These are phyloP conservation scores for Leuciscus waleckii DNA, from an alignment of 2,797 vertebrate genomes.

Conservation along the genomic window DNA sequence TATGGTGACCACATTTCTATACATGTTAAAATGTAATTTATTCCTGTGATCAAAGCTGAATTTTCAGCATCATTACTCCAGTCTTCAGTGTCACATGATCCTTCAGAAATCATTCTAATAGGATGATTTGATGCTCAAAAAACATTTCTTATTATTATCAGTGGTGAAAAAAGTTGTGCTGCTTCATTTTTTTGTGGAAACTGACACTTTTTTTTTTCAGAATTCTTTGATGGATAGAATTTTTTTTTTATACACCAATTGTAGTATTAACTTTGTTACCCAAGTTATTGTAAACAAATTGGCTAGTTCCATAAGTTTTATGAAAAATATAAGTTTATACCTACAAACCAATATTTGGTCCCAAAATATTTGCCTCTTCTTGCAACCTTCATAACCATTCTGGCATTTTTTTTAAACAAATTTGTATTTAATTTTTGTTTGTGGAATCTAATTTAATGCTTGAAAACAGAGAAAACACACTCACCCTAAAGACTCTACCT, in stretches of 20 bases:
- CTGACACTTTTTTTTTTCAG: too few species aligned
- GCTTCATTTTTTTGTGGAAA: too few species aligned
- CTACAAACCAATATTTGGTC: neutral
- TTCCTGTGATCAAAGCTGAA: too few species aligned
- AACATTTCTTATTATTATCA: neutral
- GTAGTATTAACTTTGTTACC: neutral
- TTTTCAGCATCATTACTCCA: too few species aligned
- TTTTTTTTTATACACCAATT: neutral
- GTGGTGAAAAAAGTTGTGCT: neutral
- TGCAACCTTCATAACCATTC: neutral
- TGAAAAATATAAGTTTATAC: neutral
- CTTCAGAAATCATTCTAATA: neutral
- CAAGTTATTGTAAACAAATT: neutral
- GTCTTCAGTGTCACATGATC: neutral
- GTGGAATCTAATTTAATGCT: neutral
- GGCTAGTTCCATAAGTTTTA: neutral
- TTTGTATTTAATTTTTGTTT: neutral
- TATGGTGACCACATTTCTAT: neutral
- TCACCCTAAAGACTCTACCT: neutral
- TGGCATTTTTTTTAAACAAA: too few species aligned
- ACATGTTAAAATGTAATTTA: too few species aligned
- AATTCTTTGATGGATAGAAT: neutral
- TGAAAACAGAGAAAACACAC: neutral
- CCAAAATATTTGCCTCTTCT: neutral
- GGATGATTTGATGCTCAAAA: neutral